Evolutionary conservation across 2,888 invertebrate genomes (phyloP).

Genomic region (Conus canariensis): DNA sequence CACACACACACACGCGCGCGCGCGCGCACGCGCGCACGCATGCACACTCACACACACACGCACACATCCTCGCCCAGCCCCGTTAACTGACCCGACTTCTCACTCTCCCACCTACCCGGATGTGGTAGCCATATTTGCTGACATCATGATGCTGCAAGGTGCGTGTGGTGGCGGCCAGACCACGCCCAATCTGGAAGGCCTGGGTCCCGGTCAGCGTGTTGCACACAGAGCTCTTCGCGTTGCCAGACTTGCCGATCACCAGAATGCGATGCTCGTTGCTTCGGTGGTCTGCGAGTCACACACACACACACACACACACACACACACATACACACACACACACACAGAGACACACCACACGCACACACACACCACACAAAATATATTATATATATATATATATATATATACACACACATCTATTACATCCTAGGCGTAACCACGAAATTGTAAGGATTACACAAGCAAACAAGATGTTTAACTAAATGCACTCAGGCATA

Average conservation of each 20-base stretch:
- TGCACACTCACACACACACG: background rate
- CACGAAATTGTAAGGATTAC: no score
- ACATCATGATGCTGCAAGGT: background rate
- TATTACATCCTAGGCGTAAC: no score
- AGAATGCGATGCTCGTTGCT: background rate
- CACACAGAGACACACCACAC: no score
- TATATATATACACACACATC: no score
- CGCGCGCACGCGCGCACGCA: background rate
- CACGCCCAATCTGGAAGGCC: background rate
- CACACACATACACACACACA: no score
- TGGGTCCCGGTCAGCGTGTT: constrained; percentile 2
- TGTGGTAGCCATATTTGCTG: background rate
- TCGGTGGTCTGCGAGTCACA: no score
- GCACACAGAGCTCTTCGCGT: constrained; percentile 27
- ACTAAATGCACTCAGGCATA: no score
- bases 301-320: no score
- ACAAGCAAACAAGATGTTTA: no score
- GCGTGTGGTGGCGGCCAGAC: background rate
- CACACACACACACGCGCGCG: background rate
- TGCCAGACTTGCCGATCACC: constrained; percentile 36
- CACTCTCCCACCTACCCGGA: background rate
- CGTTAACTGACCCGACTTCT: background rate
- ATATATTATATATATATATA: no score
- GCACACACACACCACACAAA: no score
- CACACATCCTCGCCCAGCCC: background rate